Percentiles rank a stretch among this genome's conserved stretches.
Evolutionary conservation across 2,888 invertebrate species (phyloP).

Genomic region (Drosophila stalkeri): DNA sequence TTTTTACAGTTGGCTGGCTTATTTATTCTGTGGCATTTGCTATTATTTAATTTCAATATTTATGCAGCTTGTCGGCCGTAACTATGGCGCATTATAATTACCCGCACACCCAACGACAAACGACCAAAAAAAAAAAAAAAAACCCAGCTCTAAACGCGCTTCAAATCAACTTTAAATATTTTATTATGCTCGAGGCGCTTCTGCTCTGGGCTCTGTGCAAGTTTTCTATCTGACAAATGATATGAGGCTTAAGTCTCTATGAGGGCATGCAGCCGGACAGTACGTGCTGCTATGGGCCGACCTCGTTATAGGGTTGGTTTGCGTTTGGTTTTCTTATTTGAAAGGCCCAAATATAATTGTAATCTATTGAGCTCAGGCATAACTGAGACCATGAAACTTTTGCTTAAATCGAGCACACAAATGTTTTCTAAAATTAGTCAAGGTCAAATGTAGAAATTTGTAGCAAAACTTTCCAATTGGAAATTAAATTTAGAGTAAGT

Average conservation of each 20-base stretch:
- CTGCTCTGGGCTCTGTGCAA: slow-evolving; percentile 30
- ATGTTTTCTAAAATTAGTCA: slow-evolving; percentile 9
- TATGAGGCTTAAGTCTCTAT: not conserved
- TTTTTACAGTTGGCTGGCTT: slow-evolving; percentile 71
- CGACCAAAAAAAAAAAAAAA: slow-evolving; percentile 3
- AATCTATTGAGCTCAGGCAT: slow-evolving; percentile 13
- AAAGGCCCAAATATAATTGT: slow-evolving; percentile 28
- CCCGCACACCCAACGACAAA: slow-evolving; percentile 21
- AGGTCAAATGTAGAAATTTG: not conserved
- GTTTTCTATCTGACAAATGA: slow-evolving; percentile 9
- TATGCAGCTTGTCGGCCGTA: slow-evolving; percentile 76
- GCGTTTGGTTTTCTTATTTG: slow-evolving; percentile 15
- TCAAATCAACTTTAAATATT: slow-evolving; percentile 53
- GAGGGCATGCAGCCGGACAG: slow-evolving; percentile 19
- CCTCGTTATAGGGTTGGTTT: slow-evolving; percentile 35
- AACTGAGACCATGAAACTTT: not conserved
- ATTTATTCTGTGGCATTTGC: slow-evolving; percentile 65
- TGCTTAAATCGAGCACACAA: not conserved
- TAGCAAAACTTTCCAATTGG: not conserved
- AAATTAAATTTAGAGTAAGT: not conserved
- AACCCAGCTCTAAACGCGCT: slow-evolving; percentile 4
- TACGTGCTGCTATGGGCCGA: slow-evolving; percentile 48
- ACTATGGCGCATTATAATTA: slow-evolving; percentile 72
- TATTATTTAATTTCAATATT: slow-evolving; percentile 77
- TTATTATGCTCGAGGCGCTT: slow-evolving; percentile 54